A percentile compares a stretch with the other conserved stretches of the same genome.
These are phyloP conservation scores for Cliona cf. orientalis DNA, from an alignment of 37 sponge, comb jelly and placozoan genomes.

Conservation along the genomic window DNA sequence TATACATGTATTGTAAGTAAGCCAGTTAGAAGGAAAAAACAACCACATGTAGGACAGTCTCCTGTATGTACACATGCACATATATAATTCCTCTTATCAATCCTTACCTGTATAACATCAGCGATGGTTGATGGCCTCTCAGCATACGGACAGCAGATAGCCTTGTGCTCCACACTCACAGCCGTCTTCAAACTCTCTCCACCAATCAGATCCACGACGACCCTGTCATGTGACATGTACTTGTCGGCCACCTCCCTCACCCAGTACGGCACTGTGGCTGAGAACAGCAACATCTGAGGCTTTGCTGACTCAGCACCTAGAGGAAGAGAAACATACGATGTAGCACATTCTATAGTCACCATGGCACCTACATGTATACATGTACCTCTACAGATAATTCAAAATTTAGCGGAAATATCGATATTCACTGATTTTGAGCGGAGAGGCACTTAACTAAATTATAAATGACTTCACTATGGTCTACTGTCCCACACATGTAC, in stretches of 20 bases:
- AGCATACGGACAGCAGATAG: slow-evolving; percentile 77
- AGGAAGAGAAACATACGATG: background rate
- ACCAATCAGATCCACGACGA: slow-evolving; percentile 85
- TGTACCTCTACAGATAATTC: too few species aligned
- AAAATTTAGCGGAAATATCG: too few species aligned
- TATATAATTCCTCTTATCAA: background rate
- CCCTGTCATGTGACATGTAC: slow-evolving; percentile 77
- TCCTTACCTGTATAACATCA: slow-evolving; percentile 76
- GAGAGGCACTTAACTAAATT: too few species aligned
- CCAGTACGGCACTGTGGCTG: slow-evolving; percentile 95
- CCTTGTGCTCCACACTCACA: slow-evolving; percentile 88
- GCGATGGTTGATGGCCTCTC: slow-evolving; percentile 80
- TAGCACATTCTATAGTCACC: background rate
- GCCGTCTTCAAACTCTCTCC: slow-evolving; percentile 64
- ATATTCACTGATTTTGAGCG: too few species aligned
- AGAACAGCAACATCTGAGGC: slow-evolving; percentile 94
- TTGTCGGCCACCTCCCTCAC: slow-evolving; percentile 67
- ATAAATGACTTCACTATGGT: too few species aligned
- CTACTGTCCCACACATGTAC: too few species aligned
- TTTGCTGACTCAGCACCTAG: too few species aligned
- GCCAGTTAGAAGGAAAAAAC: too few species aligned
- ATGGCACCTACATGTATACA: too few species aligned
- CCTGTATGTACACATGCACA: too few species aligned
- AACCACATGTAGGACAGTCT: too few species aligned
- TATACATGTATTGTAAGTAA: too few species aligned